phyloP scores from a whole-genome alignment of 2,113 vertebrate genomes.

The Phylloscopus trochilus region DNA sequence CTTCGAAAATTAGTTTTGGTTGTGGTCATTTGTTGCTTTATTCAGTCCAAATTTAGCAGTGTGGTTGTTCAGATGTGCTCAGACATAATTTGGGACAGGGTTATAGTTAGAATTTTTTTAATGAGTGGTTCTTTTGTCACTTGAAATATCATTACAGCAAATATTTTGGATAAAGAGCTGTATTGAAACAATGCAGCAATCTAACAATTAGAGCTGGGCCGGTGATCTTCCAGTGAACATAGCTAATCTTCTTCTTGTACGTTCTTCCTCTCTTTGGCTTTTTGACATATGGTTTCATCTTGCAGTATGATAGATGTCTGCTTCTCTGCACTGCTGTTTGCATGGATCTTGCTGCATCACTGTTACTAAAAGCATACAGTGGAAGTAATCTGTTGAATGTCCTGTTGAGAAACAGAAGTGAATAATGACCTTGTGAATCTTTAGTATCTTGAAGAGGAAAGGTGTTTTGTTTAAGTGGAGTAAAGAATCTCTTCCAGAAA shows the following conservation, averaged over 20 bases:
- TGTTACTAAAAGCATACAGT: background rate
- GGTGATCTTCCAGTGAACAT: background rate
- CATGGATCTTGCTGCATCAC: background rate
- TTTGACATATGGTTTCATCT: background rate
- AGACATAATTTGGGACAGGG: background rate
- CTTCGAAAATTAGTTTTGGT: background rate
- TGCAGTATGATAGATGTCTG: background rate
- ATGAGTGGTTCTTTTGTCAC: background rate
- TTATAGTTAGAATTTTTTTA: background rate
- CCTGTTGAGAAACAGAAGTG: background rate
- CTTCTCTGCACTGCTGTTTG: background rate
- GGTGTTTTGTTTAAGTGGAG: background rate
- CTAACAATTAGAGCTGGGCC: background rate
- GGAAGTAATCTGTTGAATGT: background rate
- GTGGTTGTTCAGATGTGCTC: background rate
- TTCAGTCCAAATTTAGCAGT: background rate
- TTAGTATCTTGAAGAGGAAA: background rate
- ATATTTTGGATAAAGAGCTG: background rate
- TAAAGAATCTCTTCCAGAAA: background rate
- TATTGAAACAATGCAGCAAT: background rate
- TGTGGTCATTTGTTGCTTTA: background rate
- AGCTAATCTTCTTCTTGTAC: background rate
- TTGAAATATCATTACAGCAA: background rate
- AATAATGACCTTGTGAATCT: background rate
- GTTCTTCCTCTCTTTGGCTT: background rate